A percentile compares a stretch with the other conserved stretches of the same genome.
phyloP scores from a whole-genome alignment of 2,888 invertebrate genomes.

The Malthinus seriepunctatus region DNA sequence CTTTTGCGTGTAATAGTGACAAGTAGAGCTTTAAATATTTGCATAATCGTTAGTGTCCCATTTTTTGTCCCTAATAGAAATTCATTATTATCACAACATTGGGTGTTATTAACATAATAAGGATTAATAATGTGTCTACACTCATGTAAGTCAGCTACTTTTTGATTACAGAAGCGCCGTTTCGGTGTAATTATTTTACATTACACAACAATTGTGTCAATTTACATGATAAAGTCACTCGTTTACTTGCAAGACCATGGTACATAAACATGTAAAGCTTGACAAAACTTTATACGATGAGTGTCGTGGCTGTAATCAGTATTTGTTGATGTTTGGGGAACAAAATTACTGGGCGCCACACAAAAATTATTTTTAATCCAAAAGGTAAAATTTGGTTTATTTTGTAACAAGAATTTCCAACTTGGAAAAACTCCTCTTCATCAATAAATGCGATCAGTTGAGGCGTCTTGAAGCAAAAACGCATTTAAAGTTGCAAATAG shows the following conservation, averaged over 20 bases:
- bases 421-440: too few relatives aligned
- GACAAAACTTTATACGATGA: conserved; percentile 31
- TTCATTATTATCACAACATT: too few relatives aligned
- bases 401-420: too few relatives aligned
- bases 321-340: conserved; percentile 33
- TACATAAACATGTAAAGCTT: conserved; percentile 11
- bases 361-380: conserved; percentile 20
- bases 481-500: too few relatives aligned
- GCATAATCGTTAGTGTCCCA: too few relatives aligned
- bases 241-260: conserved; percentile 5
- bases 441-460: too few relatives aligned
- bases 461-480: too few relatives aligned
- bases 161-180: conserved; percentile 1
- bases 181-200: conserved; percentile 1
- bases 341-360: conserved; percentile 21
- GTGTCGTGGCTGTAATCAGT: conserved; percentile 32
- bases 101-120: neutral
- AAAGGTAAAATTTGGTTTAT: too few relatives aligned
- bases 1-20: too few relatives aligned
- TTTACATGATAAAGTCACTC: conserved; percentile 21
- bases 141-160: neutral
- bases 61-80: too few relatives aligned
- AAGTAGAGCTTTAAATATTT: too few relatives aligned
- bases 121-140: conserved; percentile 4
- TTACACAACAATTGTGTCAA: conserved; percentile 7